Evolutionary conservation across 1,140 invertebrate genomes (phyloP), one percentile per base, ranked within the genome.

Genomic region (Lucilia sericata): DNA sequence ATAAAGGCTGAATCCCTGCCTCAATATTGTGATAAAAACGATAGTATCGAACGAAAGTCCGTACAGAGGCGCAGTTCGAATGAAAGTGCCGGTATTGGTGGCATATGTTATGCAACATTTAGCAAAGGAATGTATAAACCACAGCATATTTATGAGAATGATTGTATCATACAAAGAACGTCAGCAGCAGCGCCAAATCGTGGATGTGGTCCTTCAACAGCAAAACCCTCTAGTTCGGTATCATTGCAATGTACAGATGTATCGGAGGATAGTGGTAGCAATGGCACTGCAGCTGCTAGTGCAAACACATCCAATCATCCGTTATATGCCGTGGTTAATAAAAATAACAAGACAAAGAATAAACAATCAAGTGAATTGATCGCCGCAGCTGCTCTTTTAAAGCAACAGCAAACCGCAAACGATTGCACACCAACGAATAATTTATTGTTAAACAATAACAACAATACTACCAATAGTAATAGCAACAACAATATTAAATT

Each of bases 261-360:
- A 70, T 70, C 21, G 19, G 65, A 83, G 82, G 47, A 34, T 8
- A 82, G n/a, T 36, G 55, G 12, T 34, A 34, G 30, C 42, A 70
- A 80, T 60, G 25, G 84, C 84, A 42, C 10, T 7, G 60, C 76
- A 14, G 30, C 49, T 83, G 47, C 51, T 82, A 21, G 74, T 42
- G 65, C 12, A 75, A 74, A 74, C 76, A 25, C 84, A 84, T 34
- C 36, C 19, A 74, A 85, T 75, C 86, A 88, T 25, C 88, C 90
- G 8, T 88, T 91, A 12, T 91, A 91, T 84, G 90, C 90, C 13
- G 87, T 91, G 81, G 89, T 91, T 5, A 91, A 91, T 85, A 91
- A 91, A 84, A 87, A 89, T 82, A 88, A 91, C 84, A 91, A 91
- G 84, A 82, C 87, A 51, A 90, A 89, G 65, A 90, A 80, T 51